These are phyloP conservation scores for Poecilia wingei DNA, from an alignment of 2,797 vertebrate species.

Conservation along the genomic window DNA sequence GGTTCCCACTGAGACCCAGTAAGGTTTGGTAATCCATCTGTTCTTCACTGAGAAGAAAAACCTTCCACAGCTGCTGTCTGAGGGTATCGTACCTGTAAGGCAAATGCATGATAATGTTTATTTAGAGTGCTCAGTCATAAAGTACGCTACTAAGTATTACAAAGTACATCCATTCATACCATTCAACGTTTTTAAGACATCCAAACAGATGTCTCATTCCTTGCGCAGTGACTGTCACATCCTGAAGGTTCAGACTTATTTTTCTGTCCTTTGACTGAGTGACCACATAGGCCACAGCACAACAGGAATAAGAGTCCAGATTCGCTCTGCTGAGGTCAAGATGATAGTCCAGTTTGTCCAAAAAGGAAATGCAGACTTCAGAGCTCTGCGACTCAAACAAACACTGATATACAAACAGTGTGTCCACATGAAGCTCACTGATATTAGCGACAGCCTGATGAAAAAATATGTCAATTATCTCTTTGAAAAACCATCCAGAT, in stretches of 20 bases:
- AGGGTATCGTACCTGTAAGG: conserved; percentile 27
- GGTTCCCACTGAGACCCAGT: conserved; percentile 23
- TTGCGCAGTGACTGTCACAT: conserved; percentile 17
- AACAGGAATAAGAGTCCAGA: conserved; percentile 23
- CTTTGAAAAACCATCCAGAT: conserved; percentile 22
- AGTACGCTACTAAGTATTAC: neutral
- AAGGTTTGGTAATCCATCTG: conserved; percentile 17
- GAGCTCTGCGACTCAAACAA: conserved; percentile 49
- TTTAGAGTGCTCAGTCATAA: neutral
- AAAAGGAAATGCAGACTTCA: conserved; percentile 15
- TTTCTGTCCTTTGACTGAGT: conserved; percentile 29
- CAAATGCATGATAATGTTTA: neutral
- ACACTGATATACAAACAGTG: conserved; percentile 33
- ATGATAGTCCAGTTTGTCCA: conserved; percentile 12
- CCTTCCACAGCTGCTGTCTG: conserved; percentile 38
- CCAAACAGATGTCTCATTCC: conserved; percentile 38
- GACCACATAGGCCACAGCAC: conserved; percentile 44
- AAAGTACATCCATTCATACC: conserved; percentile 1
- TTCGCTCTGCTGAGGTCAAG: conserved; percentile 30
- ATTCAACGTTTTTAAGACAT: conserved; percentile 32
- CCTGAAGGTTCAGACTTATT: conserved; percentile 39
- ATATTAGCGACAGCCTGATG: neutral
- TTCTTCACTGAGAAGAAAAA: conserved; percentile 23
- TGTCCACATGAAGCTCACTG: neutral
- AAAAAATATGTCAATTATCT: conserved; percentile 14